phyloP scores from a whole-genome alignment of 2,113 vertebrate genomes.

The Zeus faber region DNA sequence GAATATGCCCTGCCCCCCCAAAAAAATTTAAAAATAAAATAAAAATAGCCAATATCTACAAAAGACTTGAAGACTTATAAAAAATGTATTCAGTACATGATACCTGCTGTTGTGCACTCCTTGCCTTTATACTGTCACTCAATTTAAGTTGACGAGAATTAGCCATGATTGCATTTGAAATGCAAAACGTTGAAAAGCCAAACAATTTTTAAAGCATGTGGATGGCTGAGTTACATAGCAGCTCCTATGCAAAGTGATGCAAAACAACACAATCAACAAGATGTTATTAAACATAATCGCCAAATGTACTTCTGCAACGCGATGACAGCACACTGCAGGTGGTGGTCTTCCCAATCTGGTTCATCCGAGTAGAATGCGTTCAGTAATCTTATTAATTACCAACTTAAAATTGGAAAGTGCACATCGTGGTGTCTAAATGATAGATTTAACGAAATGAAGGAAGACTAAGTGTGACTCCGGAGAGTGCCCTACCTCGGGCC shows the following conservation, averaged over 20 bases:
- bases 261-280: constrained; percentile 36
- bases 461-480: neutral
- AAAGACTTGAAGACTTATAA: constrained; percentile 31
- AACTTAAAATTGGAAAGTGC: constrained; percentile 44
- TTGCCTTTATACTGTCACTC: constrained; percentile 60
- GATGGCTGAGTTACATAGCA: constrained; percentile 30
- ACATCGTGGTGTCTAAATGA: constrained; percentile 38
- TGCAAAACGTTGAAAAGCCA: constrained; percentile 62
- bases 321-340: constrained; percentile 37
- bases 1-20: too few species aligned
- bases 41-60: constrained; percentile 18
- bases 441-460: constrained; percentile 29
- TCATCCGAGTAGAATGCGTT: constrained; percentile 40
- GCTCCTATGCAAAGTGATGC: constrained; percentile 32
- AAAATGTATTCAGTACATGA: constrained; percentile 40
- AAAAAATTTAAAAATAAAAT: too few species aligned
- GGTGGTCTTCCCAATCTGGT: constrained; percentile 18
- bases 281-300: constrained; percentile 42
- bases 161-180: constrained; percentile 74
- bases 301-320: constrained; percentile 45
- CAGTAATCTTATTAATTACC: constrained; percentile 62
- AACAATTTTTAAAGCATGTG: constrained; percentile 35
- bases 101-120: constrained; percentile 43
- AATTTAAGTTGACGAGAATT: constrained; percentile 59
- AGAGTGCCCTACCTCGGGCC: constrained; percentile 24